Conservation (phyloP, 2,888 invertebrate species). For the Drosophila kuntzei region DNA sequence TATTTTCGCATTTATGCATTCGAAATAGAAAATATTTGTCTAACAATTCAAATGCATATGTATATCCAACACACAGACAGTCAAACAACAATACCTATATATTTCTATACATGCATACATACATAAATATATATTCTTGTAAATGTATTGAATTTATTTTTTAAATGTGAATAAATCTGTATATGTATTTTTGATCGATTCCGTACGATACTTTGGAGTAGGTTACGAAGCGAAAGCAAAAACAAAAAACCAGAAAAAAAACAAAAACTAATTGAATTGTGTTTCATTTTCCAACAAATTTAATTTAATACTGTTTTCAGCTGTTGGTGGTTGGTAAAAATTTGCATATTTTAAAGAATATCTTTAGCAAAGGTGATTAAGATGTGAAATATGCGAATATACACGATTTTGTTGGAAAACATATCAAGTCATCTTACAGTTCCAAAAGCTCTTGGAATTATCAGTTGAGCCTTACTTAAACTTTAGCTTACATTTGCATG, state of each 20-base stretch:
- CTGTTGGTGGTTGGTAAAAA: neutral
- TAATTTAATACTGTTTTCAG: neutral
- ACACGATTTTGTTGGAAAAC: no score
- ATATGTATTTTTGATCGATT: slow-evolving; percentile 76
- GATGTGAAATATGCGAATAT: no score
- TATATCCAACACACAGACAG: slow-evolving; percentile 27
- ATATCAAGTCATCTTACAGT: neutral
- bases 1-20: slow-evolving; percentile 82
- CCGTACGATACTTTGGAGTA: slow-evolving; percentile 39
- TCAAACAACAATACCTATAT: slow-evolving; percentile 40
- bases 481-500: no score
- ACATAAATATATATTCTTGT: slow-evolving; percentile 58
- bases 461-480: no score
- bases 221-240: slow-evolving; percentile 43
- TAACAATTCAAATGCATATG: slow-evolving; percentile 54
- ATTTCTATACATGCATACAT: slow-evolving; percentile 40
- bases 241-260: slow-evolving; percentile 14
- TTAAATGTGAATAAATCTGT: slow-evolving; percentile 73
- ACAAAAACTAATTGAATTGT: slow-evolving; percentile 29
- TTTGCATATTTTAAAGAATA: neutral
- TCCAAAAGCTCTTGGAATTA: neutral
- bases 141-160: slow-evolving; percentile 70
- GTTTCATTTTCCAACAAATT: slow-evolving; percentile 25
- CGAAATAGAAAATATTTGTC: slow-evolving; percentile 51
- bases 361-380: neutral